phyloP scores from a whole-genome alignment of 2,888 invertebrate species.

The Coelogynopora nodosa region DNA sequence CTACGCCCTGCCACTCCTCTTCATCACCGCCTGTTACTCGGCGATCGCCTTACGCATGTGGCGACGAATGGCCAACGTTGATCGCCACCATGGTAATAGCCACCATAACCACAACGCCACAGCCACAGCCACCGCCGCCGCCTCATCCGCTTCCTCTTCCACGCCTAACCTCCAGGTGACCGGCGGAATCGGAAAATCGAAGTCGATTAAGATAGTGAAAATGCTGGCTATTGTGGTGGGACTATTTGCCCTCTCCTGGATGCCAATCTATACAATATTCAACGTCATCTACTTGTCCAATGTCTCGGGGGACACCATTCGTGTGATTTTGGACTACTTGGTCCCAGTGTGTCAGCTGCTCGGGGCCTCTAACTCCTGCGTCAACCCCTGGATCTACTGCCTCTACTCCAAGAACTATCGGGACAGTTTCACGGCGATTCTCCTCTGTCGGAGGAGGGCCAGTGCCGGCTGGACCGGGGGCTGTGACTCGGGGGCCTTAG shows the following conservation, averaged over 20 bases:
- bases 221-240: slow-evolving; percentile 42
- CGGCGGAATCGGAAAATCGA: slow-evolving; percentile 37
- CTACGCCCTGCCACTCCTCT: slow-evolving; percentile 36
- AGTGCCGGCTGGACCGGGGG: too few relatives aligned
- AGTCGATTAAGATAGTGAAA: slow-evolving; percentile 39
- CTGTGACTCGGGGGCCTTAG: too few relatives aligned
- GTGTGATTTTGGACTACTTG: too few relatives aligned
- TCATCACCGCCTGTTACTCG: slow-evolving; percentile 34
- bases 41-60: slow-evolving; percentile 38
- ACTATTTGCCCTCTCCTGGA: slow-evolving; percentile 42
- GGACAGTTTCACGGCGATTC: too few relatives aligned
- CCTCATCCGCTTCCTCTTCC: neutral
- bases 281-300: neutral
- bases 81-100: too few relatives aligned
- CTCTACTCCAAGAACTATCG: too few relatives aligned
- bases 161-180: neutral
- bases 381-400: too few relatives aligned
- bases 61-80: too few relatives aligned
- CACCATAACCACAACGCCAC: neutral
- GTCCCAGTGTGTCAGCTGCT: too few relatives aligned
- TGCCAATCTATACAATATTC: slow-evolving; percentile 39
- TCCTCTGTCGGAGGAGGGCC: too few relatives aligned
- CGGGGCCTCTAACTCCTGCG: too few relatives aligned
- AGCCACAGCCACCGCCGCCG: neutral
- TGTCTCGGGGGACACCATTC: too few relatives aligned